Evolutionary conservation across 2,888 invertebrate genomes (phyloP), one percentile per base, ranked within the genome.

Genomic region (Tetragnatha montana): DNA sequence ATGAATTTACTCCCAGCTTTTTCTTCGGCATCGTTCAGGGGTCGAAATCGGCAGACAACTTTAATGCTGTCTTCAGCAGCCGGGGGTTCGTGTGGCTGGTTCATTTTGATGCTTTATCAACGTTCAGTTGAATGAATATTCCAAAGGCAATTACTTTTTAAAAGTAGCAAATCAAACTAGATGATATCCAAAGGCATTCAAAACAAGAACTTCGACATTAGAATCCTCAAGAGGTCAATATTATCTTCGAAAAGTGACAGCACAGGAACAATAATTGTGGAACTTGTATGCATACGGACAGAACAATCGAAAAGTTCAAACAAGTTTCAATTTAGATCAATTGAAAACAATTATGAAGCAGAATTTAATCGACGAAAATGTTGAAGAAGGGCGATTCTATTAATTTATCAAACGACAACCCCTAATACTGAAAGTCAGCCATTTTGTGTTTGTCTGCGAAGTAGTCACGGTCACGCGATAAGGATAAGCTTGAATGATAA

Each of bases 1-100:
- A 99, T 95, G 95, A 99, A 99, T 95, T 98, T 98, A 92, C 98
- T 99, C 93, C 99, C 98, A 95, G 99, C 98, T 95, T 96, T 97
- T 95, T 99, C 99, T 95, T 99, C 99, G 92, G 97, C 97, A 94
- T 98, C 97, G 95, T 99, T 99, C 92, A 99, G 95, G 93, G 99
- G 99, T 94, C 99, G 96, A 95, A 99, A 98, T 94, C 99, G 97
- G 95, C 99, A 99, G 94, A 99, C 98, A 93, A 99, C 99, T 96
- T 97, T 97, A 94, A 94, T 94, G 92, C 93, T 94, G 90, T 93
- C 93, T 91, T 93, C 93, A n/a, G 92, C 91, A n/a, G 6, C 91
- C 88, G 73, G 88, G 88, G 74, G 88, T 88, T 70, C 84, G 81
- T 50, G 87, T 79, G 87, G 86, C 82, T 73, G 51, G 82, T 82